Evolutionary conservation across 1,140 invertebrate genomes (phyloP).

Genomic region (Drosophila pseudoobscura): DNA sequence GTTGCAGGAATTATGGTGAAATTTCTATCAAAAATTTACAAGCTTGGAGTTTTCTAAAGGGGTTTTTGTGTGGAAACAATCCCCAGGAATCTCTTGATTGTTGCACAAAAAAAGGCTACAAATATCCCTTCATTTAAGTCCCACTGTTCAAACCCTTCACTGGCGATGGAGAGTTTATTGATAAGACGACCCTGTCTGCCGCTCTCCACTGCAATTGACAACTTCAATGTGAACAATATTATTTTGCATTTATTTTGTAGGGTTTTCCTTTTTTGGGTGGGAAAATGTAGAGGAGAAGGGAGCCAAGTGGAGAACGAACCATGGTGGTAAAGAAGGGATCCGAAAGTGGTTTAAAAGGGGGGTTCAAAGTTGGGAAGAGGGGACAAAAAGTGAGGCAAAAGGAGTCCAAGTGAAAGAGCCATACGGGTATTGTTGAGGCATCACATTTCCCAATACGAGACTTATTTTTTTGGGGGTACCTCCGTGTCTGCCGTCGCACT

Average conservation of each 20-base stretch:
- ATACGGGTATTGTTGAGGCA: neutral
- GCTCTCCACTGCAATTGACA: slow-evolving; percentile 60
- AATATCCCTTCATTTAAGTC: neutral
- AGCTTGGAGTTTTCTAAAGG: too few species aligned
- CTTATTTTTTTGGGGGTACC: slow-evolving; percentile 1
- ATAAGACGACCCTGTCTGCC: slow-evolving; percentile 25
- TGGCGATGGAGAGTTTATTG: slow-evolving; percentile 22
- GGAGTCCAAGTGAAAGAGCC: slow-evolving; percentile 1
- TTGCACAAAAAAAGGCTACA: too few species aligned
- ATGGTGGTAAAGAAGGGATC: too few species aligned
- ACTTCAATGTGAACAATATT: slow-evolving; percentile 64
- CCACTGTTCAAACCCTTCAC: slow-evolving; percentile 41
- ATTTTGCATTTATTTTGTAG: slow-evolving; percentile 69
- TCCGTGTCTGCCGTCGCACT: neutral
- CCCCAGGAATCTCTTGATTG: too few species aligned
- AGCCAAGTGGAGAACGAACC: too few species aligned
- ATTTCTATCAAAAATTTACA: too few species aligned
- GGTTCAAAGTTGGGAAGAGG: too few species aligned
- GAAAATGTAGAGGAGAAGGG: neutral
- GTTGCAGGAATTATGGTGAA: neutral
- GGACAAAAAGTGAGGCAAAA: neutral
- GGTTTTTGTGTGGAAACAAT: too few species aligned
- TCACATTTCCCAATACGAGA: slow-evolving; percentile 19
- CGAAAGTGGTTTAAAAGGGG: too few species aligned
- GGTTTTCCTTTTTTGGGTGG: slow-evolving; percentile 14